phyloP scores from a whole-genome alignment of 1,140 invertebrate species.

The Anadara kagoshimensis region DNA sequence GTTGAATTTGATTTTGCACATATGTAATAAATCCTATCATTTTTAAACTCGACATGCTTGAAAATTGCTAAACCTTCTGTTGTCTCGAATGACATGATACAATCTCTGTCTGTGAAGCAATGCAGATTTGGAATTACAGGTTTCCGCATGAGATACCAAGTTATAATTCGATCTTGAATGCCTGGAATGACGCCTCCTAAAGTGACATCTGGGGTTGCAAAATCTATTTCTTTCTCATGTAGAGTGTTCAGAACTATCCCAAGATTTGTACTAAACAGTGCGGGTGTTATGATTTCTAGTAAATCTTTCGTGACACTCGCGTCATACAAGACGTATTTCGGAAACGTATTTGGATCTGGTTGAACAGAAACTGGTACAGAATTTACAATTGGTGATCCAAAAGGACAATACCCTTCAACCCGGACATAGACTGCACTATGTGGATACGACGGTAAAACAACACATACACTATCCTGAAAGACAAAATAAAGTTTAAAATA shows the following conservation, averaged over 20 bases:
- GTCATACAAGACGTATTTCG: constrained; percentile 15
- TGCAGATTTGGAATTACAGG: not conserved
- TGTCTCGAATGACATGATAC: constrained; percentile 9
- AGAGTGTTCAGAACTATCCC: not conserved
- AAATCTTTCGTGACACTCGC: not conserved
- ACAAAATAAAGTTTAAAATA: not conserved
- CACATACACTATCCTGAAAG: not conserved
- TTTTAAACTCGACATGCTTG: not conserved
- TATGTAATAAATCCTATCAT: constrained; percentile 14
- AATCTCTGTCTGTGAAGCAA: constrained; percentile 17
- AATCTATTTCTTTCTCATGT: constrained; percentile 12
- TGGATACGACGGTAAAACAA: not conserved
- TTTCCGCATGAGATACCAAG: constrained; percentile 35
- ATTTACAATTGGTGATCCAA: not conserved
- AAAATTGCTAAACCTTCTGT: constrained; percentile 7
- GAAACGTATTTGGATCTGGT: constrained; percentile 9
- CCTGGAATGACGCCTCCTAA: not conserved
- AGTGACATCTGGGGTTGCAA: not conserved
- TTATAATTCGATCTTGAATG: not conserved
- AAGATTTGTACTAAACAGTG: constrained; percentile 2
- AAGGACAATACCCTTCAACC: not conserved
- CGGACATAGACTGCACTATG: not conserved
- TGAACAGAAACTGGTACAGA: not conserved
- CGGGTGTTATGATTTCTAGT: not conserved
- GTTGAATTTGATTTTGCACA: constrained; percentile 31